Base-by-base conservation (phyloP, 2,888 invertebrate species). In the Piscicola geometra region DNA sequence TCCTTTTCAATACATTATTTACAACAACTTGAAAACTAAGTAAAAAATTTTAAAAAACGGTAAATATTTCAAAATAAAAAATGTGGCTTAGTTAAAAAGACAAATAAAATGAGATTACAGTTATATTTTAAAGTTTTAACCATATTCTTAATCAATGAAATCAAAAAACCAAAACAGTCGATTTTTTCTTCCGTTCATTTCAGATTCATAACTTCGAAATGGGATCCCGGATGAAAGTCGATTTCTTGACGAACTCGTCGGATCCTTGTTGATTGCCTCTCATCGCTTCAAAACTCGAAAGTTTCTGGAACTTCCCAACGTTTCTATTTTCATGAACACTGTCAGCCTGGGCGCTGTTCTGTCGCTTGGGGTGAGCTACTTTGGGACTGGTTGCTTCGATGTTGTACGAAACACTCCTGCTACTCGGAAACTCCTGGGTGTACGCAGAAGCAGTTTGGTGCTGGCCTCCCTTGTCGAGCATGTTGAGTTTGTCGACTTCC, bases 401-500 rank as follows among this genome's bases (percentile, higher is more conserved):
- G 41, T 5, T 9, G 60, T 25, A 56, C 3, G 21, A 3, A 5
- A 56, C 5, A n/a, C 5, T 25, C n/a, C n/a, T 56, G 25, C n/a
- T 56, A 21, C 12, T 21, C 15, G 60, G 3, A 56, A 56, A 25
- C 5, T 18, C 15, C n/a, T 56, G 60, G 12, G 21, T 15, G n/a
- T 9, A 21, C 5, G 60, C 21, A 25, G n/a, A 21, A n/a, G n/a
- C 41, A n/a, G n/a, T n/a, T n/a, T n/a, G 50, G 50, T 47, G 21
- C 50, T 15, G 9, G 15, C 12, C 12, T 15, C 15, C 12, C n/a
- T 25, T 56, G 60, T 56, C n/a, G 5, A 21, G 9, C 60, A 56
- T 56, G n/a, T 33, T 35, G 5, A 25, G 67, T n/a, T 67, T 67
- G 67, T 67, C 67, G 5, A 73, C 73, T 60, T 73, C 73, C 33